These are phyloP conservation scores for Labrus mixtus DNA, from an alignment of 2,113 vertebrate species.

Conservation along the genomic window DNA sequence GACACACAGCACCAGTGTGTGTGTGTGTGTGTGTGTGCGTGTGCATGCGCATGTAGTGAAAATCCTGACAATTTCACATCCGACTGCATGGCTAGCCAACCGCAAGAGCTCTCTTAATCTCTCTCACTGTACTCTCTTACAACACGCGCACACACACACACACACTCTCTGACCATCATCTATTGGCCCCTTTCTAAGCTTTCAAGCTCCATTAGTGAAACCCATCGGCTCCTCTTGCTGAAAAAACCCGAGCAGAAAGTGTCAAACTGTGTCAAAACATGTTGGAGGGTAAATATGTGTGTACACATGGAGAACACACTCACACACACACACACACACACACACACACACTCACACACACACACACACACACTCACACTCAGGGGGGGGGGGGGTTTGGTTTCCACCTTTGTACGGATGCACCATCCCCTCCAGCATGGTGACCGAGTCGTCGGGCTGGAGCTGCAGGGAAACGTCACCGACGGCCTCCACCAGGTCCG, in stretches of 20 bases:
- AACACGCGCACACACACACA: background rate
- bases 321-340: background rate
- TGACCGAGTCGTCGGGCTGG: conserved; percentile 87
- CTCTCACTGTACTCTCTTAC: conserved; percentile 11
- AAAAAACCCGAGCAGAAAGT: conserved; percentile 38
- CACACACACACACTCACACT: background rate
- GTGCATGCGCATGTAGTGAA: background rate
- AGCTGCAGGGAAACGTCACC: conserved; percentile 94
- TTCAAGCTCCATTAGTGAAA: conserved; percentile 72
- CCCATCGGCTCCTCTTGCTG: conserved; percentile 30
- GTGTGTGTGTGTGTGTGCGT: conserved; percentile 32
- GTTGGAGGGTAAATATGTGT: conserved; percentile 12
- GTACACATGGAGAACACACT: background rate
- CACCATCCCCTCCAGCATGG: conserved; percentile 90
- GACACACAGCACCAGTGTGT: conserved; percentile 40
- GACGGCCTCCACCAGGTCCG: conserved; percentile 90
- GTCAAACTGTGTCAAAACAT: conserved; percentile 53
- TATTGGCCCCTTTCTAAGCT: conserved; percentile 58
- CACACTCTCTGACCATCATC: conserved; percentile 20
- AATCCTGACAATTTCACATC: conserved; percentile 67
- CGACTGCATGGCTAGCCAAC: conserved; percentile 55
- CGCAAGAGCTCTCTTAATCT: conserved; percentile 62
- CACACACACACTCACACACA: background rate
- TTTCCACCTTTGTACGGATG: conserved; percentile 92
- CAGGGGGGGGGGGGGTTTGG: too few species aligned